These are phyloP conservation scores for Leptodactylus fallax DNA, from an alignment of 2,797 vertebrate species.

Conservation along the genomic window DNA sequence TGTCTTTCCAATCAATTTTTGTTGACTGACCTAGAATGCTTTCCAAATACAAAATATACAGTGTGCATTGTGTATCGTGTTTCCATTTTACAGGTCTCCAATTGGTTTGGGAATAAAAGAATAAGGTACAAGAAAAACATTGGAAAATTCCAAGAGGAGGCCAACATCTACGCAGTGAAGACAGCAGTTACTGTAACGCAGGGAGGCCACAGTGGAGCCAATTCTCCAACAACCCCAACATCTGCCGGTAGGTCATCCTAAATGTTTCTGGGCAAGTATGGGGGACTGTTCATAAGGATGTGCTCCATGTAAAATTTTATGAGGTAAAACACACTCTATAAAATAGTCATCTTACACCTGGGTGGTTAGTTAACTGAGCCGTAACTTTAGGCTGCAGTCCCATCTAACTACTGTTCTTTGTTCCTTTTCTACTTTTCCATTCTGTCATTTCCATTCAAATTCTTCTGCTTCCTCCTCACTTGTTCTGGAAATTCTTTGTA, in stretches of 20 bases:
- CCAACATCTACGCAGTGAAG: slow-evolving; percentile 78
- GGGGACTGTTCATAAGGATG: background rate
- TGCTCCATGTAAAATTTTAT: background rate
- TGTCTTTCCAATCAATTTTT: too few species aligned
- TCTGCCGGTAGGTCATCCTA: slow-evolving; percentile 71
- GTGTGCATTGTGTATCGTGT: background rate
- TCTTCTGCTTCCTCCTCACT: background rate
- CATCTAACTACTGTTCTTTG: slow-evolving; percentile 51
- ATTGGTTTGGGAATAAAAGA: slow-evolving; percentile 79
- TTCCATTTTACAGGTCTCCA: slow-evolving; percentile 72
- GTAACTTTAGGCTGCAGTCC: slow-evolving; percentile 45
- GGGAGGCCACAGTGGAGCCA: slow-evolving; percentile 74
- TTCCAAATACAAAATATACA: background rate
- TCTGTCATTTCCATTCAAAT: background rate
- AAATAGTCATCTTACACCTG: slow-evolving; percentile 21
- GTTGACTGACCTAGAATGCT: background rate
- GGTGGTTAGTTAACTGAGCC: slow-evolving; percentile 29
- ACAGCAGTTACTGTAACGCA: slow-evolving; percentile 75
- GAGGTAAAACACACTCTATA: slow-evolving; percentile 18
- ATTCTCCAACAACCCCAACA: slow-evolving; percentile 76
- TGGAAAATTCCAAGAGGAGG: slow-evolving; percentile 78
- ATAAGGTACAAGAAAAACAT: slow-evolving; percentile 80
- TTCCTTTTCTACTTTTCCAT: slow-evolving; percentile 33
- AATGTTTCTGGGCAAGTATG: background rate
- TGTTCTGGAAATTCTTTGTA: background rate